Conservation (phyloP, 2,113 vertebrate species). For the Cheilinus undulatus region DNA sequence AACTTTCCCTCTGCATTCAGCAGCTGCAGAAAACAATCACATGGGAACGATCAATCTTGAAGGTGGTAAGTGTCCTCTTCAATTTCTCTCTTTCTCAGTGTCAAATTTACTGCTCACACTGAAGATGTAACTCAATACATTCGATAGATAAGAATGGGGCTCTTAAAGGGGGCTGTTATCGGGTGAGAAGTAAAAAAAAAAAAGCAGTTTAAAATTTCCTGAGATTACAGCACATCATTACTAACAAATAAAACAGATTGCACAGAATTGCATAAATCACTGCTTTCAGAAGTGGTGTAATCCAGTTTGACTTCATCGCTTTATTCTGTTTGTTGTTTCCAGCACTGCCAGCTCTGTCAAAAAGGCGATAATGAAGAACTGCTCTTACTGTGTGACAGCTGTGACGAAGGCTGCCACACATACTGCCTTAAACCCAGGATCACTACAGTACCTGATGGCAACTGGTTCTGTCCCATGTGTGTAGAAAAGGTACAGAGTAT, state of each 20-base stretch:
- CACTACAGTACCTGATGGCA: slow-evolving; percentile 93
- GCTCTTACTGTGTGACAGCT: slow-evolving; percentile 95
- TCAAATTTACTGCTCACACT: not conserved
- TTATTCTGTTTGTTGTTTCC: slow-evolving; percentile 52
- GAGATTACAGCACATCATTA: not conserved
- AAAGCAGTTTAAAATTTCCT: not conserved
- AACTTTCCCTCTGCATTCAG: slow-evolving; percentile 96
- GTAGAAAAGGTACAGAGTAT: slow-evolving; percentile 89
- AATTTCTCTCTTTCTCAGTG: not conserved
- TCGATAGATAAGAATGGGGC: not conserved
- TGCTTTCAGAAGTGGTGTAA: not conserved
- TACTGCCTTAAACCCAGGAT: slow-evolving; percentile 97
- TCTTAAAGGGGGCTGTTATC: not conserved
- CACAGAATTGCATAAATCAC: not conserved
- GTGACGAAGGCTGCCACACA: slow-evolving; percentile 96
- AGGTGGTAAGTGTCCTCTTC: slow-evolving; percentile 88
- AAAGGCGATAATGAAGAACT: slow-evolving; percentile 96
- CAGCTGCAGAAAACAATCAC: slow-evolving; percentile 96
- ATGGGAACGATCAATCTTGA: slow-evolving; percentile 98
- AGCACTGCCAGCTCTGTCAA: slow-evolving; percentile 97
- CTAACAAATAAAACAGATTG: not conserved
- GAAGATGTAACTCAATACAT: not conserved
- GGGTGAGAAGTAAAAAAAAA: not conserved
- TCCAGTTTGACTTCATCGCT: not conserved
- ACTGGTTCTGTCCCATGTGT: slow-evolving; percentile 97